Base-by-base conservation (phyloP, 2,888 invertebrate genomes). In the Calephelis perditalis region DNA sequence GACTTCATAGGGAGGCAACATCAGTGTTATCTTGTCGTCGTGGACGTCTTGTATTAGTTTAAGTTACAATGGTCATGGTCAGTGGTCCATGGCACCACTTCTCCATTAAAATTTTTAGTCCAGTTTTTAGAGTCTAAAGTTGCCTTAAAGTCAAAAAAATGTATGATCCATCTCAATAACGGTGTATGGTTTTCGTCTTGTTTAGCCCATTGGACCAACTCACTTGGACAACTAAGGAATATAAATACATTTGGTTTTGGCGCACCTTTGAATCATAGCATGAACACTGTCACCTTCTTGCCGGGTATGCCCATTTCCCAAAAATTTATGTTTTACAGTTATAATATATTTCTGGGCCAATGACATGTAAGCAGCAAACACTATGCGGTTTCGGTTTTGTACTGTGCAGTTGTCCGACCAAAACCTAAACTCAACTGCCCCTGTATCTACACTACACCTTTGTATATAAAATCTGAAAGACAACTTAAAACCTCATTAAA, bases 391-490 rank as follows among this genome's bases (percentile, higher is more conserved):
- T 12, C 46, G 46, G 6, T 46, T 46, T 46, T 46, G 46, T n/a
- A 6, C 12, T 12, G 46, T 46, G 46, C 12, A 46, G 45, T 10
- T 45, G 45, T 45, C 45, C 15, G 15, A 15, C 15, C 45, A 45
- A 45, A 45, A 45, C 45, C 45, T 45, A 45, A 45, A 45, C 9
- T 45, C 45, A 45, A 10, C 45, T n/a, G 10, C 45, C 45, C 45
- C 45, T 45, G 45, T 45, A 45, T 45, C 45, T 45, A 45, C 45
- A 45, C 45, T 45, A 45, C 45, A 45, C 45, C 45, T 45, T 10
- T 56, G 40, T 40, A 56, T 43, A 56, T 56, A 56, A 56, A 56
- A 56, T 56, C 56, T 56, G 40, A 37, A 37, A 56, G 43, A 40
- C 56, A 56, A 15, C 56, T 56, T 56, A 40, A 56, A 12, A 56